Evolutionary conservation across 2,888 invertebrate genomes (phyloP).

Genomic region (Perizoma flavofasciatum): DNA sequence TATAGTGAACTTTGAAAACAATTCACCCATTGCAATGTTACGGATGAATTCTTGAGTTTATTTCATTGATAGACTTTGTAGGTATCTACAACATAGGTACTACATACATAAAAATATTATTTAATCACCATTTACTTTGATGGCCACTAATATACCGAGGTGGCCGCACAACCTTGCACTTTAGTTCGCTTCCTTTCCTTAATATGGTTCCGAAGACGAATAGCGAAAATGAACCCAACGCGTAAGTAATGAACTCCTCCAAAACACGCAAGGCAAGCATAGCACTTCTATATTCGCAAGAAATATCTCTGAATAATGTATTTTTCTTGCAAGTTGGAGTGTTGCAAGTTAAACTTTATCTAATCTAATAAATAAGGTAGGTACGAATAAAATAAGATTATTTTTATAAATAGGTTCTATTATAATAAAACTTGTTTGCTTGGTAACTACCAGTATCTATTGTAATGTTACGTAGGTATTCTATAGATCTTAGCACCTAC

Average conservation of each 20-base stretch:
- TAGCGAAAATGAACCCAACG: too few relatives aligned
- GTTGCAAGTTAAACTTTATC: conserved; percentile 14
- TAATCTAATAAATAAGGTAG: too few relatives aligned
- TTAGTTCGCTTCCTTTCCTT: conserved; percentile 25
- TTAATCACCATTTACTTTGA: conserved; percentile 8
- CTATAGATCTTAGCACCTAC: too few relatives aligned
- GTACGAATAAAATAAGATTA: too few relatives aligned
- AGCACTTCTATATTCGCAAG: conserved; percentile 69
- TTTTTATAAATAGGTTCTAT: too few relatives aligned
- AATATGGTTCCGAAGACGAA: not conserved
- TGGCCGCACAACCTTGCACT: conserved; percentile 7
- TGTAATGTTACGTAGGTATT: not conserved
- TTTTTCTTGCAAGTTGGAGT: conserved; percentile 45
- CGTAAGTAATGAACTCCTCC: conserved; percentile 41
- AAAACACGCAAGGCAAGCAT: conserved; percentile 68
- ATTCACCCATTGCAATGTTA: conserved; percentile 60
- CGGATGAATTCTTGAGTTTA: conserved; percentile 61
- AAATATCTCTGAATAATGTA: conserved; percentile 72
- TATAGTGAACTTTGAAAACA: conserved; percentile 66
- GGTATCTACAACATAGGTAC: conserved; percentile 14
- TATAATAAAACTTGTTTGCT: not conserved
- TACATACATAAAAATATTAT: conserved; percentile 25
- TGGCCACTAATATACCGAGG: not conserved
- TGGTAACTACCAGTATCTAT: not conserved
- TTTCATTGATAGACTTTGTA: conserved; percentile 50